Evolutionary conservation across 1,140 invertebrate genomes (phyloP), one percentile per base, ranked within the genome.

Genomic region (Camponotus vicinus): DNA sequence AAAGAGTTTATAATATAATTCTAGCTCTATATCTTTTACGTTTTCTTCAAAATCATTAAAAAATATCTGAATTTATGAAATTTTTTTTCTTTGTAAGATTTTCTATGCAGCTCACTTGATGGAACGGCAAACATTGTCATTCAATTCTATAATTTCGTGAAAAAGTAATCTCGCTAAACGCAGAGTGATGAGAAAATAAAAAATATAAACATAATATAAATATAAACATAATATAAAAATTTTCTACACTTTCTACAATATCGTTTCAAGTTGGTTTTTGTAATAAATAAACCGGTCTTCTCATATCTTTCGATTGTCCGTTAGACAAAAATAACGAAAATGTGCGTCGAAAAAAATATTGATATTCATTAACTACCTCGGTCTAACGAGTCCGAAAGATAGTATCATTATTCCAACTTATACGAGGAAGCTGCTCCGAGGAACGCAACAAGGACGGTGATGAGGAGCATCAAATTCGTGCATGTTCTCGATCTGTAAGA

Each of bases 311-410:
- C 42, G n/a, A 59, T 82, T 42, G 18, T 71, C 37, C 2, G 9
- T 18, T 27, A 45, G 27, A 71, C 13, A 49, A 42, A 11, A 7
- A 59, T 42, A 71, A 40, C 37, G n/a, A 59, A 82, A 70, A 42
- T 70, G 18, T 59, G 40, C 13, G 73, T 3, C 13, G 13, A 45
- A 27, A 27, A 27, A 27, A 13, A 27, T 82, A 34, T 3, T 27
- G 27, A 21, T 42, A 70, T 70, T 82, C 49, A 61, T 86, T 89
- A 61, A n/a, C 45, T 89, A 83, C 40, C 21, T 86, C 37, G 45
- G 45, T 49, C 52, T 79, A 49, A 57, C 55, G 0, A 32, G 57
- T 27, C 13, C 15, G 27, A 71, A 57, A 32, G 64, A 15, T 9
- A 40, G 4, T 69, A 13, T 79, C 45, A 64, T 34, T 86, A 75